Evolutionary conservation across 2,888 invertebrate species (phyloP).

Genomic region (Epirrita christyi): DNA sequence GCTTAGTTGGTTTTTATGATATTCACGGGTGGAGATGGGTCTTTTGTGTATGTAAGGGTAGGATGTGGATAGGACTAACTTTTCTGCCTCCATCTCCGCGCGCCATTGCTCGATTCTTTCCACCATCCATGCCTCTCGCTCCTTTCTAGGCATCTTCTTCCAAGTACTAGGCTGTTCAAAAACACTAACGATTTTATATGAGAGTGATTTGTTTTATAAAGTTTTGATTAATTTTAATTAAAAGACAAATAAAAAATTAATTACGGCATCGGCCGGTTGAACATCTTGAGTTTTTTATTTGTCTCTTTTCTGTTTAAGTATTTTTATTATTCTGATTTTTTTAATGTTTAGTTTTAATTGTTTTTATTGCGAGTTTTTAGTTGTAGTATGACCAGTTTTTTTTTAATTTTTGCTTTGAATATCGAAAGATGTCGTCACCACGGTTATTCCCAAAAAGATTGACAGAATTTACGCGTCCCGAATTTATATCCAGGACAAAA

Average conservation of each 20-base stretch:
- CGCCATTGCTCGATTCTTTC: slow-evolving; percentile 68
- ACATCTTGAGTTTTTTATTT: slow-evolving; percentile 13
- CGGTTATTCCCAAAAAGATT: slow-evolving; percentile 16
- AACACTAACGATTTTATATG: slow-evolving; percentile 30
- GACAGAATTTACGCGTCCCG: slow-evolving; percentile 6
- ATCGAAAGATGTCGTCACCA: slow-evolving; percentile 20
- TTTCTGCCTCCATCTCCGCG: slow-evolving; percentile 67
- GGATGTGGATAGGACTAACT: slow-evolving; percentile 59
- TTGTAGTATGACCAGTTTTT: slow-evolving; percentile 6
- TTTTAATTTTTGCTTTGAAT: slow-evolving; percentile 2
- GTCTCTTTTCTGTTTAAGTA: neutral
- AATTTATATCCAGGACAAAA: slow-evolving; percentile 1
- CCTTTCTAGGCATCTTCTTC: slow-evolving; percentile 73
- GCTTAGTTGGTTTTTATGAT: no score
- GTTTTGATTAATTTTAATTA: neutral
- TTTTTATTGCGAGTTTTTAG: neutral
- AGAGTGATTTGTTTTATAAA: slow-evolving; percentile 19
- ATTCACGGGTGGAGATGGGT: neutral
- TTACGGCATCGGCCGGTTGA: slow-evolving; percentile 24
- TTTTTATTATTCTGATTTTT: neutral
- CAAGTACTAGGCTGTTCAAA: slow-evolving; percentile 69
- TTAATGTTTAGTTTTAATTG: neutral
- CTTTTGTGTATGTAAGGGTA: slow-evolving; percentile 6
- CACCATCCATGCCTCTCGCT: slow-evolving; percentile 64
- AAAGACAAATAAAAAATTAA: neutral